A percentile compares a stretch with the other conserved stretches of the same genome.
phyloP scores from a whole-genome alignment of 2,113 vertebrate species.

The Boleophthalmus pectinirostris region DNA sequence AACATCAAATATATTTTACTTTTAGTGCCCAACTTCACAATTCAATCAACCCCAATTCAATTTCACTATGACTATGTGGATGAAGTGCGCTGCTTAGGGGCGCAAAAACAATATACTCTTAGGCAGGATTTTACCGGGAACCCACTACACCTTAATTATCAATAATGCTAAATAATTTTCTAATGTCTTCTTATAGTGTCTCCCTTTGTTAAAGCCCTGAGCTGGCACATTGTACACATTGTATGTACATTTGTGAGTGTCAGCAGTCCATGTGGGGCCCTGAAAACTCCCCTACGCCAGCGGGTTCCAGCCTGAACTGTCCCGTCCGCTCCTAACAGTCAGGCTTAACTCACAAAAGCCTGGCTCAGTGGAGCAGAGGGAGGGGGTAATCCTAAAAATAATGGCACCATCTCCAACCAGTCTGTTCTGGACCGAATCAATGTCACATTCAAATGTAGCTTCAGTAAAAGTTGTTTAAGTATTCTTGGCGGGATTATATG shows the following conservation, averaged over 20 bases:
- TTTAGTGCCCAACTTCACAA: too few relatives aligned
- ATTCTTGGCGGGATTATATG: too few relatives aligned
- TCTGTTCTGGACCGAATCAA: conserved; percentile 65
- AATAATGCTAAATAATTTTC: not conserved
- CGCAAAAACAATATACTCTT: not conserved
- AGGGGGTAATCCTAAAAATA: conserved; percentile 69
- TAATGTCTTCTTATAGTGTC: conserved; percentile 12
- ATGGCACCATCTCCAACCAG: conserved; percentile 60
- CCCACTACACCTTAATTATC: not conserved
- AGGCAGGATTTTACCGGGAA: not conserved
- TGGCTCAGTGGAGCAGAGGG: conserved; percentile 66
- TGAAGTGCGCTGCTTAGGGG: not conserved
- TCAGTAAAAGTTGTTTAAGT: not conserved
- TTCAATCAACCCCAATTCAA: too few relatives aligned
- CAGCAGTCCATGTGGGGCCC: conserved; percentile 67
- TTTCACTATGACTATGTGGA: not conserved
- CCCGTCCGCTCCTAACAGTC: conserved; percentile 49
- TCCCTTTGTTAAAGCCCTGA: conserved; percentile 59
- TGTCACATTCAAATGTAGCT: conserved; percentile 5
- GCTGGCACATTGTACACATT: conserved; percentile 61
- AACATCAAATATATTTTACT: too few relatives aligned
- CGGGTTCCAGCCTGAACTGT: conserved; percentile 62
- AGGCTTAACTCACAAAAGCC: conserved; percentile 76
- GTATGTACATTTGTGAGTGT: conserved; percentile 47
- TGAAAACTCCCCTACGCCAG: conserved; percentile 75